Base-by-base conservation (phyloP, 2,888 invertebrate genomes). In the Pardosa pseudoannulata region DNA sequence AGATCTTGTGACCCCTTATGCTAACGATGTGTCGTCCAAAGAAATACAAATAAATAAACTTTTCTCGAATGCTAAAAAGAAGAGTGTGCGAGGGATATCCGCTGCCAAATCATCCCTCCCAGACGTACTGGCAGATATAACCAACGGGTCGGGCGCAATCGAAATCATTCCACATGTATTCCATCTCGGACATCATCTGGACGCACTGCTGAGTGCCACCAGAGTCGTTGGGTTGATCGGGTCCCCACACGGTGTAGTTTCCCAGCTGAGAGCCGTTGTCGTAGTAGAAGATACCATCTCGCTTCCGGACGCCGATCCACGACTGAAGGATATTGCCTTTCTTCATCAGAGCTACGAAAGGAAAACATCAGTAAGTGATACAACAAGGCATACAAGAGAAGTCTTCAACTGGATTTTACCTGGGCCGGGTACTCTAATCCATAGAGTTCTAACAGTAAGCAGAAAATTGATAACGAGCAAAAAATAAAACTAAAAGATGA, bases 201-300 rank as follows among this genome's bases (percentile, higher is more conserved):
- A 87, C 88, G 62, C 89, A 89, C 31, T 88, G 80, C 64, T 89
- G 89, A 1, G 79, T 86, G n/a, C 89, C 89, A n/a, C 89, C 86
- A 31, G 76, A 76, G 79, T 89, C 88, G 62, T 89, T 89, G 31
- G 89, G 89, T 70, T 89, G 89, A 39, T 87, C 89, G 11, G 85
- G 83, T 11, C 89, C 89, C 89, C 89, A 89, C 23, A 82, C 46
- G 23, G 81, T 81, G 41, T 78, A 79, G 41, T 86, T 79, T 7
- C 28, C 50, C 13, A 87, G 31, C 0, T 64, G 64, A 13, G 70
- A 36, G 0, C 80, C 80, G 27, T 70, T 74, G 16, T 79, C 80
- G 29, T 76, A 87, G 39, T 76, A 87, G 64, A 78, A 88, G 65
- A 70, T 71, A 29, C 85, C 82, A 0, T 74, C 74, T 11, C 76